phyloP scores from a whole-genome alignment of 30 jellyfish, hydroid and myxozoan species.

The Cassiopea xamachana region DNA sequence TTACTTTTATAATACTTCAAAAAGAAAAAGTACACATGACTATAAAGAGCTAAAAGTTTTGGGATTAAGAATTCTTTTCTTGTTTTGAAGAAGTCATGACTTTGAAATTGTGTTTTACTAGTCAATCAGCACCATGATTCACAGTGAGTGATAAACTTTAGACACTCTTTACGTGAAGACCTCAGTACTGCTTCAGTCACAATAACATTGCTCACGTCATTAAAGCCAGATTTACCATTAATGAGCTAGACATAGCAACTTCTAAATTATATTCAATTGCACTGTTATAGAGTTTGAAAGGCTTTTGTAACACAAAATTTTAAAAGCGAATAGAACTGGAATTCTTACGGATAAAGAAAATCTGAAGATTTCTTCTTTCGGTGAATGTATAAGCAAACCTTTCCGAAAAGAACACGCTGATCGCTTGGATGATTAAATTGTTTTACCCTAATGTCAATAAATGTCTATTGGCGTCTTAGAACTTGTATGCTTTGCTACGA shows the following conservation, averaged over 20 bases:
- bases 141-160: not conserved
- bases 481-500: no score
- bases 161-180: conserved; percentile 6
- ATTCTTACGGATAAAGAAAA: no score
- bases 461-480: no score
- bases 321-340: not conserved
- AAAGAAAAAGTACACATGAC: conserved; percentile 36
- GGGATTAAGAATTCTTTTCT: conserved; percentile 19
- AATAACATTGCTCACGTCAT: conserved; percentile 17
- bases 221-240: conserved; percentile 13
- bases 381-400: no score
- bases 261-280: not conserved
- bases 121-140: not conserved
- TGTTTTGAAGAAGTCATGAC: conserved; percentile 18
- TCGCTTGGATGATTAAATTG: no score
- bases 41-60: conserved; percentile 18
- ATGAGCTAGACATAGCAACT: conserved; percentile 39
- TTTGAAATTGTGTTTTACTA: conserved; percentile 1
- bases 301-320: not conserved
- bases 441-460: no score
- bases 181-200: conserved; percentile 13
- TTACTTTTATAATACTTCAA: conserved; percentile 35
- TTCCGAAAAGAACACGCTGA: no score
- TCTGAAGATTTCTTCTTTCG: no score
- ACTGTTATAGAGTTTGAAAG: not conserved